Evolutionary conservation across 2,888 invertebrate genomes (phyloP), one percentile per base, ranked within the genome.

Genomic region (Drosophila macrospina): DNA sequence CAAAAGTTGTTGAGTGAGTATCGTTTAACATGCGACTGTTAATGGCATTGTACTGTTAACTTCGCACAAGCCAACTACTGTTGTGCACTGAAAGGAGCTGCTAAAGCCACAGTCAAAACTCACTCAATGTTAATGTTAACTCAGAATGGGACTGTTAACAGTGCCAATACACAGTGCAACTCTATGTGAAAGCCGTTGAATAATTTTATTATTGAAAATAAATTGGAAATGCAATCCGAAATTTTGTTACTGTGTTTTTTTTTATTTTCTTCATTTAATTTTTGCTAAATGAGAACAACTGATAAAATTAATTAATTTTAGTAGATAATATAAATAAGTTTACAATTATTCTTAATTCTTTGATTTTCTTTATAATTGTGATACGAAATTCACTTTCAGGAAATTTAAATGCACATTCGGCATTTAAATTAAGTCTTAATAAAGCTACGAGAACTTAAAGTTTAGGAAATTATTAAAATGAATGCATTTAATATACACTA

Each of bases 81-180:
- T 3, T 15, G 54, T 10, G 56, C 39, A 15, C 0, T 10, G 30
- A 37, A 26, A 26, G 51, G 5, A 28, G 48, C 26, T 24, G 15
- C 34, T 34, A 24, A 16, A 15, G 28, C 4, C 28, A 11, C 24
- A 44, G 41, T 30, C 34, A 10, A 26, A 30, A 4, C 4, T 6
- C 56, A 56, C 73, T 73, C 64, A 73, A 64, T 64, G 56, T 56
- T 56, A 56, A 67, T 52, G 62, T 44, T 51, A 71, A 71, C 74
- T 71, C 74, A 60, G 63, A 57, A 47, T 56, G 74, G 63, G n/a
- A 57, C 63, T 74, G 74, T 71, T 37, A 60, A 37, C 26, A 16
- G 5, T 11, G 10, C 10, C 10, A 16, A n/a, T 7, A 56, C 42
- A 71, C 74, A 57, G 59, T 74, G 71, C 4, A 16, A 32, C 8